Evolutionary conservation across 2,888 invertebrate species (phyloP), one percentile per base, ranked within the genome.

Genomic region (Erynnis tages): DNA sequence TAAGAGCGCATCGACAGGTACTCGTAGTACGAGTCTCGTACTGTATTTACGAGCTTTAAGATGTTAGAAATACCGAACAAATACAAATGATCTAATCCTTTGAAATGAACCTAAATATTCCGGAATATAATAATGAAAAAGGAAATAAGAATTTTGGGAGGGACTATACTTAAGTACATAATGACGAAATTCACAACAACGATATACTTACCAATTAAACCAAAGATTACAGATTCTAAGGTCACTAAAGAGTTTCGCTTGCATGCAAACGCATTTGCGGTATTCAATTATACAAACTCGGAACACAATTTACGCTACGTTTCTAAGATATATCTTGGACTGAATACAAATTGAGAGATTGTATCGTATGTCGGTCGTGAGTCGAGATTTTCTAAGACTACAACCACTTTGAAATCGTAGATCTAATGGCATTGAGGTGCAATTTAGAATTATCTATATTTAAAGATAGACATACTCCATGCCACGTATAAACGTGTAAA

Each of bases 321-420:
- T 32, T 47, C 38, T 29, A 38, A 37, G 38, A 29, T 21, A 17
- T 29, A 47, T 47, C 38, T 27, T 11, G 10, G 27, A 47, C 38
- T 38, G 47, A 47, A 47, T 47, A 38, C 47, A 47, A 47, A 47
- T 47, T 38, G 21, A 29, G 47, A 29, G 38, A 38, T 38, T 21
- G 47, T 38, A 47, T 47, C 38, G 4, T 30, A 38, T 30, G 29
- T 47, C n/a, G 19, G 29, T 38, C 46, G 37, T 45, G 32, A 46
- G 27, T 35, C 8, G 29, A 13, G 37, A 29, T 37, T 47, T 27
- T 37, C 25, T 25, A 45, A 10, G 16, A 19, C 29, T 29, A 10
- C n/a, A 27, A 21, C 7, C 13, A 10, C 43, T 13, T 44, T 30
- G 30, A 29, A 44, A 14, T 13, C 21, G 32, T 14, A 19, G 13